Conservation (phyloP, 2,113 vertebrate genomes). For the Calyptomena viridis region DNA sequence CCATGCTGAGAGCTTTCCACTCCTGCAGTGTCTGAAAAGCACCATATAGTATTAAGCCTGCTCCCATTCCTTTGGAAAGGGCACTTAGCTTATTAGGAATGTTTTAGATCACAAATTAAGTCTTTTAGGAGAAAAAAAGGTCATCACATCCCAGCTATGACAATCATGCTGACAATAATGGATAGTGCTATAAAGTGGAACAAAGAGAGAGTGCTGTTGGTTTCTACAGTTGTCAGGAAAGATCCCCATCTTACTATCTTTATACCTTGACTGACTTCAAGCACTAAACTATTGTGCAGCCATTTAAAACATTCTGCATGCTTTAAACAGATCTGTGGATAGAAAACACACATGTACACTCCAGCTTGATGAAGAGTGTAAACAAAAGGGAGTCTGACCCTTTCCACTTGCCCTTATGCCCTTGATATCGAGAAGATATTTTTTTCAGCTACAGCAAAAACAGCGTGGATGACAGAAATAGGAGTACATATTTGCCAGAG, state of each 20-base stretch:
- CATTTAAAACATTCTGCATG: neutral
- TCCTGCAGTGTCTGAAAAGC: neutral
- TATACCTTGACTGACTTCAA: neutral
- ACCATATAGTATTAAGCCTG: neutral
- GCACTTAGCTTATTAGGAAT: neutral
- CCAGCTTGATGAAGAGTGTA: neutral
- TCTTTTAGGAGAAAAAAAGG: neutral
- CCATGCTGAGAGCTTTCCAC: neutral
- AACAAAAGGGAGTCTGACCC: neutral
- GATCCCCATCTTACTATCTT: neutral
- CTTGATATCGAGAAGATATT: neutral
- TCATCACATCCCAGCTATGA: neutral
- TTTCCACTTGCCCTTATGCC: neutral
- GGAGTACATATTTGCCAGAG: neutral
- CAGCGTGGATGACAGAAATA: neutral
- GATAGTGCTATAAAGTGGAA: neutral
- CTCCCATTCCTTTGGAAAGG: neutral
- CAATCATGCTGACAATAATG: neutral
- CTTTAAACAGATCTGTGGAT: neutral
- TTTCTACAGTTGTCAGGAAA: neutral
- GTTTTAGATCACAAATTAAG: slow-evolving; percentile 21
- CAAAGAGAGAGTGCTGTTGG: neutral
- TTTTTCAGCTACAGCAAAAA: neutral
- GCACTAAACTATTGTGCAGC: neutral
- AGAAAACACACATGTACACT: neutral